Percentiles rank a stretch among this genome's conserved stretches.
Conservation (phyloP, 2,888 invertebrate genomes). For the Nemapogon koenigi region DNA sequence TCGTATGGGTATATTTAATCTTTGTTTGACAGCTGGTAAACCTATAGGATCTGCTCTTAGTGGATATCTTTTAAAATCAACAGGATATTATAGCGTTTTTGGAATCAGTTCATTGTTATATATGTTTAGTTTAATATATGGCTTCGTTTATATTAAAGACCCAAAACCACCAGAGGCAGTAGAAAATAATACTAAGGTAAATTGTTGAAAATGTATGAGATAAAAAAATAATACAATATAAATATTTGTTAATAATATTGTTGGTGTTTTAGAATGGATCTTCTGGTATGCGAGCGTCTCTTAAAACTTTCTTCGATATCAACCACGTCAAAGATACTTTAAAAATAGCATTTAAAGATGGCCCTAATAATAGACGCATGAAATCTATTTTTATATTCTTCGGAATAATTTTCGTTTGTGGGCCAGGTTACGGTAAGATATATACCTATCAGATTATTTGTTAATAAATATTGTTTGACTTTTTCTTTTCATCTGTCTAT, state of each 20-base stretch:
- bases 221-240: conserved; percentile 16
- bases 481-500: not conserved
- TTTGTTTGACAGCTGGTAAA: conserved; percentile 46
- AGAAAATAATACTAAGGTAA: conserved; percentile 31
- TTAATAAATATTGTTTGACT: not conserved
- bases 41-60: conserved; percentile 48
- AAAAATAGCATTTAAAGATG: conserved; percentile 55
- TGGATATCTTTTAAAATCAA: conserved; percentile 39
- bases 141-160: conserved; percentile 43
- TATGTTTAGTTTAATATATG: conserved; percentile 45
- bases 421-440: conserved; percentile 40
- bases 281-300: conserved; percentile 20
- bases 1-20: conserved; percentile 61
- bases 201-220: conserved; percentile 17
- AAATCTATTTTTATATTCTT: conserved; percentile 44
- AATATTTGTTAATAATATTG: conserved; percentile 17
- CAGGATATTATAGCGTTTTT: conserved; percentile 62
- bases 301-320: conserved; percentile 56
- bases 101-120: conserved; percentile 43
- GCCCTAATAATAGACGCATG: conserved; percentile 38
- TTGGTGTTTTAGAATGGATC: conserved; percentile 17
- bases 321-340: conserved; percentile 57
- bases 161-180: conserved; percentile 21
- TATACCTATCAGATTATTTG: not conserved
- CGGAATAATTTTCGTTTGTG: conserved; percentile 43